phyloP scores from a whole-genome alignment of 2,797 vertebrate species.

The Lindbergichthys nudifrons region DNA sequence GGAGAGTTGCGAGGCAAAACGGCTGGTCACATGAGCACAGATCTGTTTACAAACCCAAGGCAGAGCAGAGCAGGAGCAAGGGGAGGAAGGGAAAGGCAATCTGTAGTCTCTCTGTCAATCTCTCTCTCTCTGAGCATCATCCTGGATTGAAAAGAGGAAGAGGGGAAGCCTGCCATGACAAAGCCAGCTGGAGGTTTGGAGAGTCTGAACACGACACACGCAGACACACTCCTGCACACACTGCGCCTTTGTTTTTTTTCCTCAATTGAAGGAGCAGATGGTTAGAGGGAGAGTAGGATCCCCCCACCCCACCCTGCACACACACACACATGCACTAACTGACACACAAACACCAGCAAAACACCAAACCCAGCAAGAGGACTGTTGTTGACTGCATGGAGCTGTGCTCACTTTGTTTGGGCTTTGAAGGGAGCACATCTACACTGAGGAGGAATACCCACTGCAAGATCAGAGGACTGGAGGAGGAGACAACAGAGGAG shows the following conservation, averaged over 20 bases:
- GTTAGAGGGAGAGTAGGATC: constrained; percentile 82
- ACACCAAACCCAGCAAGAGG: constrained; percentile 65
- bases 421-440: constrained; percentile 65
- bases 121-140: constrained; percentile 60
- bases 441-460: constrained; percentile 72
- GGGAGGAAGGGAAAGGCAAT: constrained; percentile 62
- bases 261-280: constrained; percentile 84
- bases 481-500: constrained; percentile 73
- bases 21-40: constrained; percentile 88
- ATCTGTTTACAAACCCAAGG: constrained; percentile 90
- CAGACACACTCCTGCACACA: constrained; percentile 63
- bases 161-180: constrained; percentile 75
- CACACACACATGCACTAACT: constrained; percentile 50
- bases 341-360: constrained; percentile 67
- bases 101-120: constrained; percentile 24
- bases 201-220: constrained; percentile 64
- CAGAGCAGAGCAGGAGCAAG: constrained; percentile 50
- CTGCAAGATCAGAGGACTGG: constrained; percentile 72
- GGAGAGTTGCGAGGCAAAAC: constrained; percentile 89
- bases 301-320: constrained; percentile 40
- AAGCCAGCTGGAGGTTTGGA: constrained; percentile 78
- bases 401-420: constrained; percentile 77
- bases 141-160: constrained; percentile 69
- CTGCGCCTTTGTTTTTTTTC: constrained; percentile 68
- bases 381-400: constrained; percentile 71